These are phyloP conservation scores for Microdon myrmicae DNA, from an alignment of 2,888 invertebrate species.

Conservation along the genomic window DNA sequence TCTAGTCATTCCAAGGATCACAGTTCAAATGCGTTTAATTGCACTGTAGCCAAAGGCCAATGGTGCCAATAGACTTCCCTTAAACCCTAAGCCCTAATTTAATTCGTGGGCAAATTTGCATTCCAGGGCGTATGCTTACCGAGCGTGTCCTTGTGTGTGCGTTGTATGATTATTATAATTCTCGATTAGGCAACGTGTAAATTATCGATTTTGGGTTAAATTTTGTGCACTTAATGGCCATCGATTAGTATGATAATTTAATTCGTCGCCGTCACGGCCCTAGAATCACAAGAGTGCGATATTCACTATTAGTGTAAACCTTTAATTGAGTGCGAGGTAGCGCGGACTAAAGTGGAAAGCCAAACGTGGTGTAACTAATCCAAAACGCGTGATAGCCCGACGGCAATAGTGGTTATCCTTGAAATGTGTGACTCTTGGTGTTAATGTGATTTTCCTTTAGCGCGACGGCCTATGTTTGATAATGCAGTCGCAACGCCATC, in stretches of 20 bases:
- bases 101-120: slow-evolving; percentile 23
- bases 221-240: slow-evolving; percentile 45
- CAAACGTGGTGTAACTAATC: slow-evolving; percentile 27
- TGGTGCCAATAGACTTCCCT: slow-evolving; percentile 10
- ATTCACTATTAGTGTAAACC: slow-evolving; percentile 40
- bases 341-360: background rate
- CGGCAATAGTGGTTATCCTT: slow-evolving; percentile 20
- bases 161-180: slow-evolving; percentile 51
- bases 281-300: slow-evolving; percentile 26
- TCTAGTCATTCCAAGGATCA: slow-evolving; percentile 13
- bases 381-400: background rate
- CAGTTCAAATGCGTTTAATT: slow-evolving; percentile 35
- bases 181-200: slow-evolving; percentile 46
- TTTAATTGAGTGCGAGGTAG: slow-evolving; percentile 41
- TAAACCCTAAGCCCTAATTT: slow-evolving; percentile 16
- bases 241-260: slow-evolving; percentile 52
- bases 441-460: slow-evolving; percentile 30
- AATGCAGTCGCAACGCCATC: too few species aligned
- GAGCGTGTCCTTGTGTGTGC: too few species aligned
- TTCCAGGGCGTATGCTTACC: slow-evolving; percentile 24
- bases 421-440: slow-evolving; percentile 24
- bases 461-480: slow-evolving; percentile 8
- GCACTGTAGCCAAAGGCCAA: slow-evolving; percentile 26
- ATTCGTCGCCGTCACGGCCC: slow-evolving; percentile 25
- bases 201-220: slow-evolving; percentile 48